Conservation (phyloP, 2,888 invertebrate genomes). For the Dryomyza anilis region DNA sequence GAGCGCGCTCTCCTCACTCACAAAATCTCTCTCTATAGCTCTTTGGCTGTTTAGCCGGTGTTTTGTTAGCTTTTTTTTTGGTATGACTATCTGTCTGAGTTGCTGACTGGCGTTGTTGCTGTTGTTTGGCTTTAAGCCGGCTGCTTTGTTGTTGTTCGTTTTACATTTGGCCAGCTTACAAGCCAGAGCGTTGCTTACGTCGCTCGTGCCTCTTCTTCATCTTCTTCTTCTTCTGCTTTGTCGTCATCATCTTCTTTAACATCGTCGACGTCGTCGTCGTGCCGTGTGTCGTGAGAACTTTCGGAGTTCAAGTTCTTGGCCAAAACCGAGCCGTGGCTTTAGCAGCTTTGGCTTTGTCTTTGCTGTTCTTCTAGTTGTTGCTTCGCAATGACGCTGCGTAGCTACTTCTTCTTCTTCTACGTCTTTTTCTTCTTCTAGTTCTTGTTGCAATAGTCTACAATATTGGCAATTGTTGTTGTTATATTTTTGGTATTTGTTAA, state of each 20-base stretch:
- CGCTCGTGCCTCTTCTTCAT: constrained; percentile 13
- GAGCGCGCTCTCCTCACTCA: no score
- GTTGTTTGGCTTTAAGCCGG: neutral
- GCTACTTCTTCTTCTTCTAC: neutral
- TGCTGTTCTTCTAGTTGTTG: constrained; percentile 1
- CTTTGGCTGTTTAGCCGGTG: constrained; percentile 26
- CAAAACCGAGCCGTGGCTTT: constrained; percentile 21
- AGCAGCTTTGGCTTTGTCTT: neutral
- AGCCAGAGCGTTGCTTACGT: no score
- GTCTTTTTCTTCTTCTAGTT: neutral
- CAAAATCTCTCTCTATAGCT: no score
- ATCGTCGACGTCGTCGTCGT: constrained; percentile 11
- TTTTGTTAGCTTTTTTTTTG: constrained; percentile 21
- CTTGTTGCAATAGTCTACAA: neutral
- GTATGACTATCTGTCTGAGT: neutral
- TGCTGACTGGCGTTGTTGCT: neutral
- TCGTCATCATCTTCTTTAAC: no score
- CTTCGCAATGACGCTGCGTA: neutral
- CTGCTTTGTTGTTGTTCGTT: constrained; percentile 21
- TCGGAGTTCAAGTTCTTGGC: constrained; percentile 44
- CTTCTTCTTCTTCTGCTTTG: constrained; percentile 12
- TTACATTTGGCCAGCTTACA: constrained; percentile 3
- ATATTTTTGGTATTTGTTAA: no score
- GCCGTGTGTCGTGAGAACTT: constrained; percentile 37
- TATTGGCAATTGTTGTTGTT: no score